Evolutionary conservation across 2,888 invertebrate species (phyloP), one percentile per base, ranked within the genome.

Genomic region (Byasa hedistus): DNA sequence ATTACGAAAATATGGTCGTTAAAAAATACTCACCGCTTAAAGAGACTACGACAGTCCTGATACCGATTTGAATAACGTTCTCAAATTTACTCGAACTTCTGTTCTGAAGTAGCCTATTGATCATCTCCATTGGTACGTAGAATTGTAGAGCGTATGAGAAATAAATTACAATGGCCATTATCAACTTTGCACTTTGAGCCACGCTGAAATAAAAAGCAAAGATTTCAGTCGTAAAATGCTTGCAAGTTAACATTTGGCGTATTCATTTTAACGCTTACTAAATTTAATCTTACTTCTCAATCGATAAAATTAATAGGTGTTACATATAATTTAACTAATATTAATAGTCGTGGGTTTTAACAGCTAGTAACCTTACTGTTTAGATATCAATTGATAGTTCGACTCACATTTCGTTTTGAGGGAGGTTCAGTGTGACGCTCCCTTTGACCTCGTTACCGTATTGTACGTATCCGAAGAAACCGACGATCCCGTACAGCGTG

Each of bases 61-160:
- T 81, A 17, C 81, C 65, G 19, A 94, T 83, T 76, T 94, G 94
- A 1, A 87, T 78, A 2, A 93, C 61, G 72, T 93, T 93, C 66
- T 92, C 87, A 64, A 84, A 91, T 21, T 69, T 74, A 12, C 79
- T 75, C 0, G 87, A 84, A 3, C 87, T 77, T 10, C 81, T 82
- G 12, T 85, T 84, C 65, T 92, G 86, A 22, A 97, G 84, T 69
- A 93, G 92, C 44, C 95, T 94, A 94, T 96, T 97, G 44, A 98
- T 94, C 74, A 98, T 96, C 69, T 97, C 96, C 86, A 97, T 94
- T 0, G 98, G 98, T 0, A 99, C 98, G 85, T 97, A 99, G 83
- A 97, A 96, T 86, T 98, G 98, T 0, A 99, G 93, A 12, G 96
- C 96, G 80, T 97, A 99, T 0, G 98, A 96, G 77, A 98, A 95